phyloP scores from a whole-genome alignment of 2,888 invertebrate species.

The Pyrgus malvae region DNA sequence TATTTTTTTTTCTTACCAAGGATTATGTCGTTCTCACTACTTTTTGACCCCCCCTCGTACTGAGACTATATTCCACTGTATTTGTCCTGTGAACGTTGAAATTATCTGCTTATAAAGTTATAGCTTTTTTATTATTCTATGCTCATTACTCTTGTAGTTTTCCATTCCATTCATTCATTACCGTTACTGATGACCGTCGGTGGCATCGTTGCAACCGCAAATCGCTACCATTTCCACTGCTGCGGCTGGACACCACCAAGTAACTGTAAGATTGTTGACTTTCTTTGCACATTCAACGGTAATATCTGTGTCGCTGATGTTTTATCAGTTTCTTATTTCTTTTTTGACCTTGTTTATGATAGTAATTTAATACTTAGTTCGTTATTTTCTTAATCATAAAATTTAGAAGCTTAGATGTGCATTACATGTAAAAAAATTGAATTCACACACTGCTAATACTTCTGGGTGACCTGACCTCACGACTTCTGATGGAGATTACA shows the following conservation, averaged over 20 bases:
- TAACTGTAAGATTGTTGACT: constrained; percentile 17
- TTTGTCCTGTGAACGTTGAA: too few relatives aligned
- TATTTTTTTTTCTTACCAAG: too few relatives aligned
- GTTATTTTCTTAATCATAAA: too few relatives aligned
- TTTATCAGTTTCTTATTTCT: neutral
- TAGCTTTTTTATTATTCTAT: neutral
- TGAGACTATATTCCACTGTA: too few relatives aligned
- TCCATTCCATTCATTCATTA: constrained; percentile 3
- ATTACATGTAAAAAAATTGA: too few relatives aligned
- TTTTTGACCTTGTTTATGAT: neutral
- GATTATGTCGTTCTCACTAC: too few relatives aligned
- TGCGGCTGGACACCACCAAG: constrained; percentile 11
- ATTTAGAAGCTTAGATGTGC: too few relatives aligned
- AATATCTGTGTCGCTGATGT: neutral
- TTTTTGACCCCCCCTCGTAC: too few relatives aligned
- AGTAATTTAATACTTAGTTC: neutral
- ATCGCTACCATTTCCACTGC: constrained; percentile 9
- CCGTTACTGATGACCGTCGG: constrained; percentile 16
- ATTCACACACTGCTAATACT: too few relatives aligned
- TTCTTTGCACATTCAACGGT: constrained; percentile 11
- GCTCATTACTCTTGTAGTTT: neutral
- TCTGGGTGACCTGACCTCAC: too few relatives aligned
- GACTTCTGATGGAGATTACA: too few relatives aligned
- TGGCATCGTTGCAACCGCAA: constrained; percentile 12
- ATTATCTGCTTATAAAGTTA: too few relatives aligned